Evolutionary conservation across 2,888 invertebrate species (phyloP).

Genomic region (Agapetus fuscipes): DNA sequence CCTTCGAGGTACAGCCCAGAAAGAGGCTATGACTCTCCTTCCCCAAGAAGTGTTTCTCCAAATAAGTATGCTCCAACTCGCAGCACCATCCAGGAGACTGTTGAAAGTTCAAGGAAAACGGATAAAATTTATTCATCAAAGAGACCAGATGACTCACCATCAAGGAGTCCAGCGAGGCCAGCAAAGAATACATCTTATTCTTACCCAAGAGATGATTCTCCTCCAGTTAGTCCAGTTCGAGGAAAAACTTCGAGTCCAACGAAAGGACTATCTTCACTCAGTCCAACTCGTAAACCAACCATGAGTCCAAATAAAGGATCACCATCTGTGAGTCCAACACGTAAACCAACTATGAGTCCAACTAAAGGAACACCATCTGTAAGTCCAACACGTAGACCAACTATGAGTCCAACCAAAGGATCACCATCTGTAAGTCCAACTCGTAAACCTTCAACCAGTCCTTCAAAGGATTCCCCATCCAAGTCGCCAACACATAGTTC

Average conservation of each 20-base stretch:
- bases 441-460: conserved; percentile 2
- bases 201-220: conserved; percentile 15
- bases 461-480: conserved; percentile 9
- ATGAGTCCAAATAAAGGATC: conserved; percentile 3
- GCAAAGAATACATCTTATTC: not conserved
- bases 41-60: conserved; percentile 5
- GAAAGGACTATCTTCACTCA: conserved; percentile 4
- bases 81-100: not conserved
- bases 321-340: conserved; percentile 9
- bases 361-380: conserved; percentile 3
- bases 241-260: conserved; percentile 10
- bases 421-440: conserved; percentile 1
- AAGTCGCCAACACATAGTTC: conserved; percentile 2
- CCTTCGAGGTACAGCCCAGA: not conserved
- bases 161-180: conserved; percentile 2
- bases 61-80: not conserved
- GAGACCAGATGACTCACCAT: not conserved
- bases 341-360: conserved; percentile 9
- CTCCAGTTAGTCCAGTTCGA: conserved; percentile 20
- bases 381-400: conserved; percentile 1
- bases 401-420: conserved; percentile 1
- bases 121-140: not conserved
- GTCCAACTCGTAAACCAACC: conserved; percentile 1
- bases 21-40: not conserved
- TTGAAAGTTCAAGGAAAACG: not conserved